Base-by-base conservation (phyloP, 2,888 invertebrate genomes). In the Eumacrocentrus americanus region DNA sequence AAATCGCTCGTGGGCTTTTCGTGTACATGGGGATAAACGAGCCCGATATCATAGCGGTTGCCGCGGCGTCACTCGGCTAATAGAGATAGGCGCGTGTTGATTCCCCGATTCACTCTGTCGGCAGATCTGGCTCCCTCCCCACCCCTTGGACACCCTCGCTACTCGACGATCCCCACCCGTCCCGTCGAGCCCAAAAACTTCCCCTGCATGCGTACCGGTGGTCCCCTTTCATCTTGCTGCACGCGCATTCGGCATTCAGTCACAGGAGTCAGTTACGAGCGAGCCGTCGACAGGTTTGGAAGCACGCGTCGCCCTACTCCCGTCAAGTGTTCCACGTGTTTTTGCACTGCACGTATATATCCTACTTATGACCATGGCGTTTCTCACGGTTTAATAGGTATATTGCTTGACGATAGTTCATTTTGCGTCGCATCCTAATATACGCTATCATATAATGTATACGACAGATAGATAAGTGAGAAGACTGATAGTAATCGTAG, bases 231-330 rank as follows among this genome's bases (percentile, higher is more conserved):
- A 72, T 77, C 75, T 74, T 72, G 70, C 73, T 68, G 71, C 72
- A 77, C 77, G 77, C 79, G 77, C 79, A 78, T 77, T 75, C 77
- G 71, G 72, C 74, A 79, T 75, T 79, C 76, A 77, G 73, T 78
- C 76, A 75, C 72, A 66, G 67, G 71, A 80, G 74, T 78, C 80
- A 80, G 80, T 80, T 78, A 78, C 78, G 74, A 77, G 73, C 76
- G 74, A 72, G 74, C 78, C 79, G 79, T 74, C 77, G 78, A 74
- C 76, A 77, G 72, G 73, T 68, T 70, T 72, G 70, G 70, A 69
- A 61, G 48, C 55, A 42, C 44, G 50, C 71, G 64, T 64, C 53
- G 55, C 54, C 42, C 58, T 60, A 51, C 38, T 44, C 46, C 55
- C 60, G 56, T 38, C 58, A 42, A 52, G 54, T 35, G 53, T 46